Evolutionary conservation across 2,797 vertebrate species (phyloP), one percentile per base, ranked within the genome.

Genomic region (Pogonophryne albipinna): DNA sequence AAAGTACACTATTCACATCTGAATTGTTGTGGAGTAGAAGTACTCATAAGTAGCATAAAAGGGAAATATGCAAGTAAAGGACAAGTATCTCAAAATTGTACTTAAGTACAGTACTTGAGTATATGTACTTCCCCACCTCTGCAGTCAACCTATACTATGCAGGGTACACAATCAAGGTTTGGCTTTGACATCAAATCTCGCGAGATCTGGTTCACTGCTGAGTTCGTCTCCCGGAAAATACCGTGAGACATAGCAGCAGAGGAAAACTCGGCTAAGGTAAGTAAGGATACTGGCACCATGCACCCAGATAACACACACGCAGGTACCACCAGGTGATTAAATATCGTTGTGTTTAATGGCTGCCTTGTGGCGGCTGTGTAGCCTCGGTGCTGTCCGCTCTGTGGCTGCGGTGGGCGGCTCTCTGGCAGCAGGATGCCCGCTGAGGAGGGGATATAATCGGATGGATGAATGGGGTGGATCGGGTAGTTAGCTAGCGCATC

Each of bases 181-280:
- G 11, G 10, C 3, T 72, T 61, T 45, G n/a, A 44, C 19, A 1
- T 6, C 6, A 15, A 46, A 8, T 90, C 80, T 91, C 93, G 92
- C 93, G 92, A 93, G 80, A 86, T 61, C 15, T 74, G 14, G 5
- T 49, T 12, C 45, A 10, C 59, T 86, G 69, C 63, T 55, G 61
- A 73, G 71, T 71, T 71, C 34, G 67, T 74, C 20, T 44, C 19
- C 46, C 20, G 47, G 56, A 64, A 84, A 76, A 81, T 83, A 71
- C 86, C 87, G 91, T 84, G 91, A 91, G 85, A 85, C 74, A 1
- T 3, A 74, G 46, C 27, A 27, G 34, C 53, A 58, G 75, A 76
- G 65, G 85, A 79, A 78, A 49, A 14, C 78, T 71, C 64, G 7
- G 72, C 76, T 23, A 64, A 91, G 91, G 92, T 92, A 89, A 91